Conservation (phyloP, 2,113 vertebrate genomes). For the Desmodus rotundus region DNA sequence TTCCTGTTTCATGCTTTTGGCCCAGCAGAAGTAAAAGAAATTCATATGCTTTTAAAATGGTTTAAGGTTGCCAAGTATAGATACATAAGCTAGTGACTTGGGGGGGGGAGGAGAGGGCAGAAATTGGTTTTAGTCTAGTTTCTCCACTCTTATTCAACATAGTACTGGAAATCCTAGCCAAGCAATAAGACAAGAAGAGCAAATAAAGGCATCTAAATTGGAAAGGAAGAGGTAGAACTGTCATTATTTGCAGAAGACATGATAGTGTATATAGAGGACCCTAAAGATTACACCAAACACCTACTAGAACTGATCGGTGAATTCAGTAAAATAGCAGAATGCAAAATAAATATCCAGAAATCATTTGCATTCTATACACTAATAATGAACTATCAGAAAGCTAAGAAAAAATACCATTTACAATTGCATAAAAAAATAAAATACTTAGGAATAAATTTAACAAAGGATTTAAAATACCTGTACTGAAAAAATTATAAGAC, state of each 20-base stretch:
- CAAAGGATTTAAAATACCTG: not conserved
- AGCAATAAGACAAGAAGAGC: not conserved
- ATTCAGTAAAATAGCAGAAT: not conserved
- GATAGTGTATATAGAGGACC: not conserved
- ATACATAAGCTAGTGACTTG: not conserved
- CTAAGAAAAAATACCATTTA: not conserved
- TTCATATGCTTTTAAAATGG: constrained; percentile 27
- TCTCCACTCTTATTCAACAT: not conserved
- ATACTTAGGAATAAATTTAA: not conserved
- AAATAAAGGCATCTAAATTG: not conserved
- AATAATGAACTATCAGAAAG: not conserved
- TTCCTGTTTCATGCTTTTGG: constrained; percentile 14
- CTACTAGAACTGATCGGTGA: not conserved
- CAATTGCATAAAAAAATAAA: not conserved
- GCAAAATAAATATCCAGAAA: not conserved
- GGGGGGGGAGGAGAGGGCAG: not conserved
- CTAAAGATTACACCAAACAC: not conserved
- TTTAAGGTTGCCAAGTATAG: not conserved
- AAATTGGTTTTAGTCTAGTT: not conserved
- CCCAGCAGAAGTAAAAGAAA: constrained; percentile 38
- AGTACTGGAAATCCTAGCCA: not conserved
- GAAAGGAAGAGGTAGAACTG: not conserved
- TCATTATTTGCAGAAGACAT: not conserved
- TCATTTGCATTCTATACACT: not conserved
- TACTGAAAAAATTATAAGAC: not conserved